These are phyloP conservation scores for Macaria liturata DNA, from an alignment of 2,888 invertebrate species.

Conservation along the genomic window DNA sequence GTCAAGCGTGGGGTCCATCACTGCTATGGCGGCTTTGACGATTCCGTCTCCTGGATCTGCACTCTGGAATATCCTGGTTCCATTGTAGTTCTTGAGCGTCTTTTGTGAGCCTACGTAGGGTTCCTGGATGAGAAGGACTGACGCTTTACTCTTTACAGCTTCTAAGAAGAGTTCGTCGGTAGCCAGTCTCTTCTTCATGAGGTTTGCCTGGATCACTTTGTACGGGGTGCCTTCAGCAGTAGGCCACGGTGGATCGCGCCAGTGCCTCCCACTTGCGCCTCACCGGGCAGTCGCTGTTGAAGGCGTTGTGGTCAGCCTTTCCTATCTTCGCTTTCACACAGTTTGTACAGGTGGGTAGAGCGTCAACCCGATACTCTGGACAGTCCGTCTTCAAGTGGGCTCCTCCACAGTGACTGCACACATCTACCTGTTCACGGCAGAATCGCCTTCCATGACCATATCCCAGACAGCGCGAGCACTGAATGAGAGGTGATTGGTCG, in stretches of 20 bases:
- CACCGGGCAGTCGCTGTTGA: no score
- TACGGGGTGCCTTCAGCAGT: slow-evolving; percentile 20
- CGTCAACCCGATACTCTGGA: not conserved
- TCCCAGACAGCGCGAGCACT: slow-evolving; percentile 32
- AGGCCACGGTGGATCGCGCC: no score
- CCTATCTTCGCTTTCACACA: not conserved
- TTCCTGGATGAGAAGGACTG: slow-evolving; percentile 12
- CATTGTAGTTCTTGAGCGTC: slow-evolving; percentile 4
- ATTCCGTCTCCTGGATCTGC: slow-evolving; percentile 3
- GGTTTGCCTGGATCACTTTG: slow-evolving; percentile 10
- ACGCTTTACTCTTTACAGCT: no score
- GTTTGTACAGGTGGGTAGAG: slow-evolving; percentile 16
- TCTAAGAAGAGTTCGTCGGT: no score
- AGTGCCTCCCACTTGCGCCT: no score
- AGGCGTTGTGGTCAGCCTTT: no score
- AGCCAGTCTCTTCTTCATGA: slow-evolving; percentile 1
- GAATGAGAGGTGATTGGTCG: slow-evolving; percentile 31
- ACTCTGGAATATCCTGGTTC: not conserved
- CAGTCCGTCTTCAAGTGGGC: slow-evolving; percentile 17
- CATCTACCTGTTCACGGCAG: slow-evolving; percentile 23
- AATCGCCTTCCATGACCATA: slow-evolving; percentile 27
- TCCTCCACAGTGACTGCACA: slow-evolving; percentile 35
- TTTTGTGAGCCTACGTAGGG: no score
- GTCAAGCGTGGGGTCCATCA: slow-evolving; percentile 12
- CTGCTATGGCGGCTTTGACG: slow-evolving; percentile 16